A percentile compares a stretch with the other conserved stretches of the same genome.
Conservation (phyloP, 2,888 invertebrate species). For the Crioceris asparagi region DNA sequence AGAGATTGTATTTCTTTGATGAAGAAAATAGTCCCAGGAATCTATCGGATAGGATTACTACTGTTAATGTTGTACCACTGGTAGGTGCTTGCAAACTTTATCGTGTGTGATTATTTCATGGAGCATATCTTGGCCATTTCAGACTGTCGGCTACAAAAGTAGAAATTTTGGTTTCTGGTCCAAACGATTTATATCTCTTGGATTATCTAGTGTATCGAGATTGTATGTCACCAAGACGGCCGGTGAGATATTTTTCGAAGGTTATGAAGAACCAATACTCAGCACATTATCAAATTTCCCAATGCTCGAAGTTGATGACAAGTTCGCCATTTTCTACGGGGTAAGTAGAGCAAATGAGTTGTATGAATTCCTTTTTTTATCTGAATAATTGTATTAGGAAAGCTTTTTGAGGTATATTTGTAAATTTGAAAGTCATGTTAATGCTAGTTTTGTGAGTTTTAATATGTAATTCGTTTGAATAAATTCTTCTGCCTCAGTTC, state of each 20-base stretch:
- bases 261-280: conserved; percentile 65
- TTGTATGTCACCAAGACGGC: conserved; percentile 53
- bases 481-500: no score
- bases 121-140: conserved; percentile 18
- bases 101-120: background rate
- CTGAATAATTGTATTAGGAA: no score
- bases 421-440: no score
- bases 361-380: background rate
- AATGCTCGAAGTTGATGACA: conserved; percentile 53
- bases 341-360: conserved; percentile 37
- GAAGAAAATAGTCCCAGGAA: conserved; percentile 53
- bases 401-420: no score
- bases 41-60: conserved; percentile 59
- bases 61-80: conserved; percentile 67
- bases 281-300: conserved; percentile 51
- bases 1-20: conserved; percentile 59
- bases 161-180: conserved; percentile 45
- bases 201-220: conserved; percentile 22
- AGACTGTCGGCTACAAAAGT: conserved; percentile 51
- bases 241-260: conserved; percentile 65
- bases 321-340: conserved; percentile 77
- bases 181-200: conserved; percentile 48
- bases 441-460: no score
- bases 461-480: no score
- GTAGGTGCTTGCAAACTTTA: conserved; percentile 40